A percentile compares a stretch with the other conserved stretches of the same genome.
Evolutionary conservation across 2,888 invertebrate species (phyloP).

Genomic region (Bugulina stolonifera): DNA sequence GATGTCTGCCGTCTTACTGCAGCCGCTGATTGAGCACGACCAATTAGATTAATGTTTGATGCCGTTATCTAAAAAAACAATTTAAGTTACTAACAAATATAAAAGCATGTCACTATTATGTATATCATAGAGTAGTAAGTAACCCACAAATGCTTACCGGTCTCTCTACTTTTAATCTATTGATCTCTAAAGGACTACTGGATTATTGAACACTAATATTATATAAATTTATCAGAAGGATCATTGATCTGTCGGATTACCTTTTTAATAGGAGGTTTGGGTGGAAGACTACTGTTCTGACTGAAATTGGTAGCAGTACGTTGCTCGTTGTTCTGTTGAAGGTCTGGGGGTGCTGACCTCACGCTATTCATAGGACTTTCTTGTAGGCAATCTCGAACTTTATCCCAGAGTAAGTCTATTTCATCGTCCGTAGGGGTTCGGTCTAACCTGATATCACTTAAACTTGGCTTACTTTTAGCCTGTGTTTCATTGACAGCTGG

Average conservation of each 20-base stretch:
- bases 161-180: too few relatives aligned
- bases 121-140: too few relatives aligned
- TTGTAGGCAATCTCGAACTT: constrained; percentile 44
- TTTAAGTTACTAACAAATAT: too few relatives aligned
- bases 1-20: neutral
- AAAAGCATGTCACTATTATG: too few relatives aligned
- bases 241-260: too few relatives aligned
- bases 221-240: too few relatives aligned
- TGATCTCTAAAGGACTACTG: too few relatives aligned
- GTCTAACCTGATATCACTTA: constrained; percentile 33
- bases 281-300: neutral
- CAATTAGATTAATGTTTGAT: constrained; percentile 13
- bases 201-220: too few relatives aligned
- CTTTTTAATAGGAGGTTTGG: constrained; percentile 18
- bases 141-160: too few relatives aligned
- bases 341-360: neutral
- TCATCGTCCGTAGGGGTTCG: constrained; percentile 52
- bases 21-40: constrained; percentile 10
- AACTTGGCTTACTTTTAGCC: neutral
- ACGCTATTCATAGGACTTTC: neutral
- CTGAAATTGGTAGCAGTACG: neutral
- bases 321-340: neutral
- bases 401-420: constrained; percentile 50
- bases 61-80: constrained; percentile 4
- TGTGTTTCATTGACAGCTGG: neutral